Conservation (phyloP, 2,113 vertebrate genomes). For the Stigmatopora argus region DNA sequence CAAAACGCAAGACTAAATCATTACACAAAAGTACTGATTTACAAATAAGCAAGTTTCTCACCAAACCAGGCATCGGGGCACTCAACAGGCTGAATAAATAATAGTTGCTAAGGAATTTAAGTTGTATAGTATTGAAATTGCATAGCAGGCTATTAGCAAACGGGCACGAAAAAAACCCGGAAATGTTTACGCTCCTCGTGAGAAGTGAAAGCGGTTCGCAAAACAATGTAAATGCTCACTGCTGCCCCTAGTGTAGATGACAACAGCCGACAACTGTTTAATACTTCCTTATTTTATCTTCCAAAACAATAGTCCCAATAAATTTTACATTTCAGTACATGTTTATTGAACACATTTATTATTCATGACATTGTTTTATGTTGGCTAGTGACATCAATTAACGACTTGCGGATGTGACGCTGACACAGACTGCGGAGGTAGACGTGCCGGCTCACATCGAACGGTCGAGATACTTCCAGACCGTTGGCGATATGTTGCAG, state of each 20-base stretch:
- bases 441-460: no score
- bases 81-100: background rate
- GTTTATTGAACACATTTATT: background rate
- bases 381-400: background rate
- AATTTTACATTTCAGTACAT: background rate
- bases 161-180: background rate
- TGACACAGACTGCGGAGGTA: background rate
- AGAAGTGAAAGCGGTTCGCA: no score
- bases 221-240: background rate
- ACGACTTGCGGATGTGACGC: background rate
- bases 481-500: conserved; percentile 62
- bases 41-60: background rate
- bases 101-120: background rate
- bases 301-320: background rate
- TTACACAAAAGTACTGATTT: background rate
- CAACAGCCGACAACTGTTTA: background rate
- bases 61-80: background rate
- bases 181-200: background rate
- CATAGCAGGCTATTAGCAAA: background rate
- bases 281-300: background rate
- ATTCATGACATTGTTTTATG: background rate
- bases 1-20: no score
- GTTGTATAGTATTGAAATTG: background rate
- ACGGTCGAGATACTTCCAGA: no score
- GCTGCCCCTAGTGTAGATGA: background rate